A percentile compares a stretch with the other conserved stretches of the same genome.
Conservation (phyloP, 1,140 invertebrate genomes). For the Penaeus indicus region DNA sequence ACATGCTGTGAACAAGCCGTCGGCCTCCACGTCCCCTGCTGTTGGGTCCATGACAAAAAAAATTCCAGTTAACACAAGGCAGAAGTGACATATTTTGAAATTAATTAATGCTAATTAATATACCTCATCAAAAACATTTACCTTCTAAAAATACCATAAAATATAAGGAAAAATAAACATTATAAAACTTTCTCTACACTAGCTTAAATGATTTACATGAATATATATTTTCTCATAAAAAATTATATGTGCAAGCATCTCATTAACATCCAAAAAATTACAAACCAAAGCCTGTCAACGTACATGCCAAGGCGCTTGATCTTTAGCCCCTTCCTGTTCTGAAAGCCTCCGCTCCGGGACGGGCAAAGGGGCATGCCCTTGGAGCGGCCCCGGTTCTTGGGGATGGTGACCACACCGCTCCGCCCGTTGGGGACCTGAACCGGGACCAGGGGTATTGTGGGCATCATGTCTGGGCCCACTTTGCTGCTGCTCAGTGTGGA, state of each 20-base stretch:
- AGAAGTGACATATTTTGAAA: background rate
- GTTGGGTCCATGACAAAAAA: too few relatives aligned
- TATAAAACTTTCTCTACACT: too few relatives aligned
- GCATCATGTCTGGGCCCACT: constrained; percentile 64
- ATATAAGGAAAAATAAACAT: too few relatives aligned
- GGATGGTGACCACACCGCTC: constrained; percentile 40
- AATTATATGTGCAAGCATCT: too few relatives aligned
- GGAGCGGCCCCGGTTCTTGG: constrained; percentile 45
- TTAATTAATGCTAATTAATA: background rate
- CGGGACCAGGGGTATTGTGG: constrained; percentile 64
- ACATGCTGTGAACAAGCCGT: constrained; percentile 62
- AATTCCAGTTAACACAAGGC: background rate
- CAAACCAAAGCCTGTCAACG: background rate
- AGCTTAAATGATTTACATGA: too few relatives aligned
- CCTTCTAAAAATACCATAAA: too few relatives aligned
- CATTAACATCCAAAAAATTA: too few relatives aligned
- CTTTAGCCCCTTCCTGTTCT: constrained; percentile 54
- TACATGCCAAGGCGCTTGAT: constrained; percentile 57
- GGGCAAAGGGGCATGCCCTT: constrained; percentile 51
- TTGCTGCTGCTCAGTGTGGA: constrained; percentile 37
- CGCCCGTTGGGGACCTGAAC: constrained; percentile 60
- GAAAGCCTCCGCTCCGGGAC: constrained; percentile 40
- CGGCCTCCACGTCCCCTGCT: constrained; percentile 61
- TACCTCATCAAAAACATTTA: too few relatives aligned
- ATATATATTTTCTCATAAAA: too few relatives aligned